Percentiles rank a stretch among this genome's conserved stretches.
Evolutionary conservation across 2,113 vertebrate species (phyloP).

Genomic region (Albula goreensis): DNA sequence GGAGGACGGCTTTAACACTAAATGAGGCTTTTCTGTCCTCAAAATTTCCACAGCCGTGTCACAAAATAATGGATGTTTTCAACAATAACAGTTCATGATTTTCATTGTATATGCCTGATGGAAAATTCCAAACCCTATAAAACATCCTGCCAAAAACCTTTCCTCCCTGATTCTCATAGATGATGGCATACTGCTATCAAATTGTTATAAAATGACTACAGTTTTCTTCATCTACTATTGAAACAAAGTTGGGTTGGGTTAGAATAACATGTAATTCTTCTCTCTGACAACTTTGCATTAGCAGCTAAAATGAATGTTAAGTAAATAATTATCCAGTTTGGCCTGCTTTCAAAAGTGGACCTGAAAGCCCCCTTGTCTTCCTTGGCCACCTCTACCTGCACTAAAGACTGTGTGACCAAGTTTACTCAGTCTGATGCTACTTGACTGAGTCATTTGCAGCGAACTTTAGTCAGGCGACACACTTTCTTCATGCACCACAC

Average conservation of each 20-base stretch:
- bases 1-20: not conserved
- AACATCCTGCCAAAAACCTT: too few relatives aligned
- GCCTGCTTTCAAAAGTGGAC: not conserved
- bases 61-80: not conserved
- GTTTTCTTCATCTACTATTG: not conserved
- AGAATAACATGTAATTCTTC: not conserved
- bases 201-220: not conserved
- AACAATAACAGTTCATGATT: not conserved
- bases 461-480: not conserved
- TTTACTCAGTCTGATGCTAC: not conserved
- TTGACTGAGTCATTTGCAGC: not conserved
- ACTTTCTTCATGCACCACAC: not conserved
- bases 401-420: not conserved
- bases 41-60: not conserved
- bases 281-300: not conserved
- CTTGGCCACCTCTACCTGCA: too few relatives aligned
- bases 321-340: too few relatives aligned
- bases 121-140: not conserved
- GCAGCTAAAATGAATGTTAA: too few relatives aligned
- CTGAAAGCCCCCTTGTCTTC: not conserved
- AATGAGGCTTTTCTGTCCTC: not conserved
- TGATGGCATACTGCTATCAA: not conserved
- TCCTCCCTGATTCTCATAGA: too few relatives aligned
- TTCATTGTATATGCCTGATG: not conserved
- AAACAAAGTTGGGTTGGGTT: not conserved